Percentiles rank a stretch among this genome's conserved stretches.
These are phyloP conservation scores for Nemotelus pantherinus DNA, from an alignment of 2,888 invertebrate species.

Conservation along the genomic window DNA sequence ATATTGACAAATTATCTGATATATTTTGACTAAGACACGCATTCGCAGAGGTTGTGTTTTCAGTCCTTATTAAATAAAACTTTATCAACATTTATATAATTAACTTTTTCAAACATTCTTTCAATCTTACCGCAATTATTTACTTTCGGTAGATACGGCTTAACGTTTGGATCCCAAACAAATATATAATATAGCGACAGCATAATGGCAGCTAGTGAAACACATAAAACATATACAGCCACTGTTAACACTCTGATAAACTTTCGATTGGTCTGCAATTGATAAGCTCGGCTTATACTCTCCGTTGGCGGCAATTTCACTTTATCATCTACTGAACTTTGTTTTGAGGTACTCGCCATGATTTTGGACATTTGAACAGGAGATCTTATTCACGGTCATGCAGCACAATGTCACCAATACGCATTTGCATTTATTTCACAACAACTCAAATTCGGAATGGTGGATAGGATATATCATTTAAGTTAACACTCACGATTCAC, in stretches of 20 bases:
- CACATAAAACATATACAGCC: constrained; percentile 91
- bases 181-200: constrained; percentile 93
- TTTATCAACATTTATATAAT: no score
- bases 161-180: constrained; percentile 83
- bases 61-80: no score
- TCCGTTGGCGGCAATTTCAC: constrained; percentile 64
- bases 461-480: no score
- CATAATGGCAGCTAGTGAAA: constrained; percentile 92
- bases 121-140: constrained; percentile 62
- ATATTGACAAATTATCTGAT: no score
- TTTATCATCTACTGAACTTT: constrained; percentile 64
- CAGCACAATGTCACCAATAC: no score
- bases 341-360: constrained; percentile 61
- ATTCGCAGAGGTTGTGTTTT: no score
- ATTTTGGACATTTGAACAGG: no score
- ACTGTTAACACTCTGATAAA: constrained; percentile 91
- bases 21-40: no score
- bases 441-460: no score
- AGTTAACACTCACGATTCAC: no score
- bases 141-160: constrained; percentile 63
- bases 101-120: no score
- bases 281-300: constrained; percentile 66
- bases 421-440: no score
- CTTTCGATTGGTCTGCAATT: constrained; percentile 87
- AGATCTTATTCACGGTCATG: neutral